Evolutionary conservation across 2,797 vertebrate genomes (phyloP).

Genomic region (Gila robusta): DNA sequence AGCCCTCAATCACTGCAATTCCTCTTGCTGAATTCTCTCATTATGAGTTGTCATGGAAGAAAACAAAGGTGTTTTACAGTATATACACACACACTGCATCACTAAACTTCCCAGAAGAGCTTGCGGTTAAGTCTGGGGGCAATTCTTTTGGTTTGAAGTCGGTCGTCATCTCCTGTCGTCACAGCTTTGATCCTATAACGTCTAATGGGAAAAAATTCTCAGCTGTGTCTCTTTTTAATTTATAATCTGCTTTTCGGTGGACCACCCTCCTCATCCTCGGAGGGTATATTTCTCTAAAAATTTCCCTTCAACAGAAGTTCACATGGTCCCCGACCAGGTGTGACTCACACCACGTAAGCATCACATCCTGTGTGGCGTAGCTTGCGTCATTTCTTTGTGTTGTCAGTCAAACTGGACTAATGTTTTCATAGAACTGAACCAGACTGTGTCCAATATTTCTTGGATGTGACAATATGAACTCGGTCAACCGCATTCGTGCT

Average conservation of each 20-base stretch:
- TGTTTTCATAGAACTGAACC: slow-evolving; percentile 42
- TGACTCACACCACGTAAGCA: slow-evolving; percentile 50
- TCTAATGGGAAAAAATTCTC: slow-evolving; percentile 56
- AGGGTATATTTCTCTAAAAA: slow-evolving; percentile 4
- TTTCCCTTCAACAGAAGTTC: slow-evolving; percentile 30
- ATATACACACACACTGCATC: slow-evolving; percentile 36
- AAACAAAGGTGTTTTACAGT: slow-evolving; percentile 58
- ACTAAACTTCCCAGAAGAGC: slow-evolving; percentile 60
- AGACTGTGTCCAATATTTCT: slow-evolving; percentile 38
- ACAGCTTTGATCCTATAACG: slow-evolving; percentile 62
- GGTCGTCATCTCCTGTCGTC: slow-evolving; percentile 54
- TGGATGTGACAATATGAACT: slow-evolving; percentile 26
- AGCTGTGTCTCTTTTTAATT: slow-evolving; percentile 49
- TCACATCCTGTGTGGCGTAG: slow-evolving; percentile 34
- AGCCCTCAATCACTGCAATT: slow-evolving; percentile 2
- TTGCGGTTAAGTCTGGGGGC: slow-evolving; percentile 59
- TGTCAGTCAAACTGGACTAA: slow-evolving; percentile 37
- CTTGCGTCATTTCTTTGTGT: slow-evolving; percentile 50
- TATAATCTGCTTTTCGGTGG: slow-evolving; percentile 51
- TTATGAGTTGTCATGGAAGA: slow-evolving; percentile 47
- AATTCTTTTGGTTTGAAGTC: slow-evolving; percentile 50
- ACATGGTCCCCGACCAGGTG: slow-evolving; percentile 48
- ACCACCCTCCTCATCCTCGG: slow-evolving; percentile 55
- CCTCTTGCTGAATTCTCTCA: slow-evolving; percentile 39
- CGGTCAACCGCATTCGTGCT: slow-evolving; percentile 18